These are phyloP conservation scores for Rhadina sibilatrix DNA, from an alignment of 2,113 vertebrate species.

Conservation along the genomic window DNA sequence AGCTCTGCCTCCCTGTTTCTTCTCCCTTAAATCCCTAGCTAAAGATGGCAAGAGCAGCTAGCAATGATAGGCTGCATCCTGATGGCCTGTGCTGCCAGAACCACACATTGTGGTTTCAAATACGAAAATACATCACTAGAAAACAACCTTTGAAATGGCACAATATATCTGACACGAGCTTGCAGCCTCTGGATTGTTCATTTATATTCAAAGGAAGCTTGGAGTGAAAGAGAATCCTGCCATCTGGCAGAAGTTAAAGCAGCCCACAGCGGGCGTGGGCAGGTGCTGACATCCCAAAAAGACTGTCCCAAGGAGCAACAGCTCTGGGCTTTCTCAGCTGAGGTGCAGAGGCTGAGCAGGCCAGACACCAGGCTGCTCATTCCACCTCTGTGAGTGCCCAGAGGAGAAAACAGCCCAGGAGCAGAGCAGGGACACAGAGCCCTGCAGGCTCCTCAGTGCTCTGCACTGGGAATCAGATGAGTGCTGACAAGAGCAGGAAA, in stretches of 20 bases:
- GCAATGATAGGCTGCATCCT: neutral
- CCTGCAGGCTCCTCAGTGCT: neutral
- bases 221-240: neutral
- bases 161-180: neutral
- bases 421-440: neutral
- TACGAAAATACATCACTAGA: neutral
- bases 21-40: neutral
- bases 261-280: neutral
- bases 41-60: neutral
- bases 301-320: neutral
- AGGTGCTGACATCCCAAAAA: constrained; percentile 8
- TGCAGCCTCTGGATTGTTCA: neutral
- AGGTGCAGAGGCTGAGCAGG: neutral
- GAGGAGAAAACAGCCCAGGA: neutral
- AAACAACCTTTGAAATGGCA: neutral
- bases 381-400: neutral
- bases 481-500: neutral
- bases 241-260: constrained; percentile 10
- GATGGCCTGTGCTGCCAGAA: neutral
- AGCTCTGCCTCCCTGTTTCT: neutral
- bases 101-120: neutral
- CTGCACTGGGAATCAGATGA: neutral
- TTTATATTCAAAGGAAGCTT: constrained; percentile 27
- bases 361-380: neutral
- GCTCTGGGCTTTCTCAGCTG: neutral